These are phyloP conservation scores for Amblyopsis hoosieri DNA, from an alignment of 2,797 vertebrate genomes.

Conservation along the genomic window DNA sequence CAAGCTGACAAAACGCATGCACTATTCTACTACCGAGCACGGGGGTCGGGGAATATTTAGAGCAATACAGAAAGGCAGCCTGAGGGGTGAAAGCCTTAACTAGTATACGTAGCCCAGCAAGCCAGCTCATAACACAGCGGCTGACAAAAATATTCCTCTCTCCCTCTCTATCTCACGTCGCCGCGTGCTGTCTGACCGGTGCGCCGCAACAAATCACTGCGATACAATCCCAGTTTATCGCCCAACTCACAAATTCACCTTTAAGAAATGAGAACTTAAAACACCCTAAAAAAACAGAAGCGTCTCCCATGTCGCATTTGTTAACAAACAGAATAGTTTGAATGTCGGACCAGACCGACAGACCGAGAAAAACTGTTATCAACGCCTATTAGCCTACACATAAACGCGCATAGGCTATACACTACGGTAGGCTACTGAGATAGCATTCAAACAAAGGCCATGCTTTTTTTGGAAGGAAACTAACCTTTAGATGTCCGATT, in stretches of 20 bases:
- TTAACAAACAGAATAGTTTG: no score
- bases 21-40: background rate
- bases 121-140: constrained; percentile 46
- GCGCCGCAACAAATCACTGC: constrained; percentile 13
- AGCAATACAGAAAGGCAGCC: background rate
- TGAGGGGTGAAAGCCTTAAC: constrained; percentile 14
- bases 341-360: constrained; percentile 3
- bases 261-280: no score
- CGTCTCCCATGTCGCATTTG: no score
- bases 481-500: constrained; percentile 41
- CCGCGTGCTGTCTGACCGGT: background rate
- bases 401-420: no score
- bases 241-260: constrained; percentile 14
- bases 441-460: background rate
- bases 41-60: background rate
- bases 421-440: no score
- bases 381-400: no score
- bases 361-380: background rate
- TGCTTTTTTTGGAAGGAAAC: constrained; percentile 17
- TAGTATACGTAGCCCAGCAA: constrained; percentile 38
- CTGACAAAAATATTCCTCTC: constrained; percentile 47
- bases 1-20: constrained; percentile 21
- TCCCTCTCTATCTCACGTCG: background rate
- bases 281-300: no score
- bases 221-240: constrained; percentile 4